Conservation (phyloP, 2,113 vertebrate species). For the Carassius gibelio region DNA sequence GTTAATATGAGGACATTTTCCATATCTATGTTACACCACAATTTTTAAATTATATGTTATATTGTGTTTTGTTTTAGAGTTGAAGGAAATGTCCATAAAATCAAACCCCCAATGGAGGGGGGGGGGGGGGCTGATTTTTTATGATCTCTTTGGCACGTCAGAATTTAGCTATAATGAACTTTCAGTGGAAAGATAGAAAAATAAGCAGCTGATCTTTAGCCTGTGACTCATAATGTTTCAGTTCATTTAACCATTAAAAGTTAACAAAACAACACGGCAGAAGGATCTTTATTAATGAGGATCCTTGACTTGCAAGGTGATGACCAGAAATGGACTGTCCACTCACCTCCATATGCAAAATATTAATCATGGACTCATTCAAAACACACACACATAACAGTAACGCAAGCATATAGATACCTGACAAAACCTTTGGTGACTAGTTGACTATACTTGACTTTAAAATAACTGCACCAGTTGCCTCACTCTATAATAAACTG, state of each 20-base stretch:
- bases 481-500: background rate
- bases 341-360: constrained; percentile 1
- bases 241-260: constrained; percentile 54
- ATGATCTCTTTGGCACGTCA: background rate
- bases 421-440: background rate
- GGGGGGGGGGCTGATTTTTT: background rate
- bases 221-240: constrained; percentile 38
- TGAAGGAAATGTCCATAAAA: background rate
- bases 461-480: background rate
- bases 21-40: too few species aligned
- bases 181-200: background rate
- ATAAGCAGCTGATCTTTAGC: background rate
- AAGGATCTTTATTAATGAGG: constrained; percentile 53
- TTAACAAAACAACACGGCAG: constrained; percentile 37
- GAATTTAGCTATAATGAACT: background rate
- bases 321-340: constrained; percentile 30
- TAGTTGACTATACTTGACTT: background rate
- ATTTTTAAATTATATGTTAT: too few species aligned
- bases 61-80: background rate
- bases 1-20: too few species aligned
- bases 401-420: background rate
- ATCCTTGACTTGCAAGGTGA: constrained; percentile 17
- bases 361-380: background rate
- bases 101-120: too few species aligned
- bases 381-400: constrained; percentile 12